phyloP scores from a whole-genome alignment of 1,140 invertebrate genomes.

The Eumeta japonica region DNA sequence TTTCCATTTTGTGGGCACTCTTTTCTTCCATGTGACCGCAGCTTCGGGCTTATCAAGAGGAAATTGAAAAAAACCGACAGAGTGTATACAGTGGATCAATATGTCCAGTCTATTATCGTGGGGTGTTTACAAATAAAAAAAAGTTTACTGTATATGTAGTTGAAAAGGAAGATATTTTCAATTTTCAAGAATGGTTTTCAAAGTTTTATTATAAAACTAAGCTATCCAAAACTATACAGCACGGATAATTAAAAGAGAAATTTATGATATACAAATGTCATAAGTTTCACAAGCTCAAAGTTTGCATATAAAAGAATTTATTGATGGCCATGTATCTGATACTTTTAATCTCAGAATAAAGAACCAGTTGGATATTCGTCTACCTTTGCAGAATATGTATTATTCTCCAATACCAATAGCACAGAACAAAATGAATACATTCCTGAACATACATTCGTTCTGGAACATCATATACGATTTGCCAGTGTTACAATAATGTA shows the following conservation, averaged over 20 bases:
- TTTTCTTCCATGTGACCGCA: too few species aligned
- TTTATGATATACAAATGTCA: conserved; percentile 1
- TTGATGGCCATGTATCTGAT: too few species aligned
- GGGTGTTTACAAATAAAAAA: neutral
- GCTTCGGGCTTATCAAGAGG: too few species aligned
- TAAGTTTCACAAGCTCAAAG: neutral
- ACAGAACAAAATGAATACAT: conserved; percentile 1
- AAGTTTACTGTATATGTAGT: conserved; percentile 1
- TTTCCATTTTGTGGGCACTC: too few species aligned
- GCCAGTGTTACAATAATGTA: too few species aligned
- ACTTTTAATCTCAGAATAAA: too few species aligned
- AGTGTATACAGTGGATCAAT: too few species aligned
- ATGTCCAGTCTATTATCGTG: too few species aligned
- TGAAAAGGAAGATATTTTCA: neutral
- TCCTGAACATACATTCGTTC: neutral
- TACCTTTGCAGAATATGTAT: too few species aligned
- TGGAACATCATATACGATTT: too few species aligned
- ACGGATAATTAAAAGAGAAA: neutral
- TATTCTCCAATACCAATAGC: too few species aligned
- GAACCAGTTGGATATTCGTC: neutral
- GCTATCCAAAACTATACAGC: neutral
- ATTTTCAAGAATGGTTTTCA: neutral
- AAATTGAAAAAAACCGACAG: too few species aligned
- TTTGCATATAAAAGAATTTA: neutral
- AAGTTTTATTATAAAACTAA: neutral